Conservation (phyloP, 2,888 invertebrate genomes). For the Troilus luridus region DNA sequence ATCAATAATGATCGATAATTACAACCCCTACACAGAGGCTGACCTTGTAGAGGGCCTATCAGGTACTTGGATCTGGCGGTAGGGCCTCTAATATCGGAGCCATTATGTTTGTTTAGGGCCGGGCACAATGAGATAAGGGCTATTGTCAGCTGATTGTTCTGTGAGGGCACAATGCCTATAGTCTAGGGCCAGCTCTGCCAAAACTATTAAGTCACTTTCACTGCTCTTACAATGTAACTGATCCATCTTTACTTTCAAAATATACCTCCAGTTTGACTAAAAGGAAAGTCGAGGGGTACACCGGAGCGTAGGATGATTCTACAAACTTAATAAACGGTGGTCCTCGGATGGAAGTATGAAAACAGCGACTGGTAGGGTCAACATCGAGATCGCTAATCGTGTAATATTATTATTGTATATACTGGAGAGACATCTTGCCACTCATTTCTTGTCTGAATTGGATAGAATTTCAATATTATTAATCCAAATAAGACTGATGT, state of each 20-base stretch:
- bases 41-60: background rate
- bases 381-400: no score
- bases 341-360: no score
- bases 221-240: background rate
- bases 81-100: background rate
- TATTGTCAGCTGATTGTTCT: background rate
- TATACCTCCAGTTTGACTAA: no score
- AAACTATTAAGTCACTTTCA: conserved; percentile 12
- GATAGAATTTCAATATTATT: no score
- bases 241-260: background rate
- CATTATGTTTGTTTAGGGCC: conserved; percentile 12
- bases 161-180: background rate
- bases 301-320: no score
- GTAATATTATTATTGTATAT: no score
- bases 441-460: no score
- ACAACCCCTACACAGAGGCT: background rate
- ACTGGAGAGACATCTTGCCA: no score
- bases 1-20: background rate
- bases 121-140: background rate
- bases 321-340: no score
- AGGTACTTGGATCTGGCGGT: background rate
- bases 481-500: no score
- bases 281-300: no score
- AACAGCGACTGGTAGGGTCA: no score
- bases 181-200: background rate